Percentiles rank a stretch among this genome's conserved stretches.
Conservation (phyloP, 2,888 invertebrate species). For the Tiliacea aurago region DNA sequence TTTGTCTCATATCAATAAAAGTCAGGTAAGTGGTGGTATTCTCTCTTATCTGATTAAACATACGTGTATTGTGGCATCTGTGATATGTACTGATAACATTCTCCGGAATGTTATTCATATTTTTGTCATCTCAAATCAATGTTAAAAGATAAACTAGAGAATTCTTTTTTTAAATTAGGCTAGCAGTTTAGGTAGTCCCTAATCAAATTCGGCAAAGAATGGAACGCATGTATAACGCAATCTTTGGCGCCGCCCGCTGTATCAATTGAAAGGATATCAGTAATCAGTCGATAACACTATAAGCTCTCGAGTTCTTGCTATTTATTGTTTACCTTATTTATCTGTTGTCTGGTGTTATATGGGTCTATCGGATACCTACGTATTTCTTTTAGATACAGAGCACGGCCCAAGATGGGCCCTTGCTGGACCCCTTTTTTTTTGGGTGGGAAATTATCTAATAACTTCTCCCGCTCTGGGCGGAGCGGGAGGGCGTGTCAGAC, state of each 20-base stretch:
- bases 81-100: constrained; percentile 27
- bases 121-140: constrained; percentile 37
- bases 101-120: constrained; percentile 25
- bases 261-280: constrained; percentile 58
- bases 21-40: constrained; percentile 30
- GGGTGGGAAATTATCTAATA: too few relatives aligned
- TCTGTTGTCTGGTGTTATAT: constrained; percentile 6
- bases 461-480: too few relatives aligned
- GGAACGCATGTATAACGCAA: constrained; percentile 39
- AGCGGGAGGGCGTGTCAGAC: too few relatives aligned
- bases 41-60: constrained; percentile 41
- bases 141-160: constrained; percentile 28
- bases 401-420: not conserved
- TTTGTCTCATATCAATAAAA: constrained; percentile 22
- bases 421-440: not conserved
- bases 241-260: constrained; percentile 62
- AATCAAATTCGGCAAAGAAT: constrained; percentile 46
- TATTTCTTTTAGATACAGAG: not conserved
- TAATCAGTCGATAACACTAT: constrained; percentile 49
- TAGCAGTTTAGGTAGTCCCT: constrained; percentile 15
- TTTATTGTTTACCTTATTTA: constrained; percentile 29
- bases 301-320: constrained; percentile 12
- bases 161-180: constrained; percentile 28
- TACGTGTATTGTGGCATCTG: constrained; percentile 38
- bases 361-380: not conserved